phyloP scores from a whole-genome alignment of 2,888 invertebrate genomes.

The Stegophylla sp. region DNA sequence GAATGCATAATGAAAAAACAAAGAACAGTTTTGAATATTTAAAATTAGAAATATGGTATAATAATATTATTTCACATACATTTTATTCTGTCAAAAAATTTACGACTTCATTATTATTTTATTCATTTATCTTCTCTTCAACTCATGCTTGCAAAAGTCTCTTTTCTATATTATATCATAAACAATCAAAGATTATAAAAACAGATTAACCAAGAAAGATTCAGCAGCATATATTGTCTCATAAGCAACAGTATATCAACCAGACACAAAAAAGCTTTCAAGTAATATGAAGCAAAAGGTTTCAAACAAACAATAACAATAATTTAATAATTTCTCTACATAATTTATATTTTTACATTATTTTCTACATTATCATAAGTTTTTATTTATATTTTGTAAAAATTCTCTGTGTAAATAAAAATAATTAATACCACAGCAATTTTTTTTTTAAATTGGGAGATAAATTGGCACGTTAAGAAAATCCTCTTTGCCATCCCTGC shows the following conservation, averaged over 20 bases:
- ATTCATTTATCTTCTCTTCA: not conserved
- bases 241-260: slow-evolving; percentile 1
- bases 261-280: not conserved
- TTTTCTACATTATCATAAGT: slow-evolving; percentile 5
- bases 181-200: not conserved
- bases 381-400: slow-evolving; percentile 11
- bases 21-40: not conserved
- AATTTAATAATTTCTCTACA: not conserved
- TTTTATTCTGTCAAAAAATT: slow-evolving; percentile 8
- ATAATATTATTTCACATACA: not conserved
- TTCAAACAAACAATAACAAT: slow-evolving; percentile 15
- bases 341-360: not conserved
- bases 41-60: slow-evolving; percentile 11
- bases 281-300: slow-evolving; percentile 1
- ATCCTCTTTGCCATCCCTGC: slow-evolving; percentile 3
- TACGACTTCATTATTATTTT: not conserved
- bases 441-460: slow-evolving; percentile 1
- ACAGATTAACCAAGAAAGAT: not conserved
- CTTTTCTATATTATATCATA: slow-evolving; percentile 9
- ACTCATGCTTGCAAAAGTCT: not conserved
- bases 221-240: slow-evolving; percentile 1
- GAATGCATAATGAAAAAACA: slow-evolving; percentile 3
- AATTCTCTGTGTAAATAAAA: not conserved
- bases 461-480: slow-evolving; percentile 1
- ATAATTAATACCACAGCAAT: not conserved